Percentiles rank a stretch among this genome's conserved stretches.
These are phyloP conservation scores for Tokudaia tokunoshimensis DNA, from an alignment of 2,797 vertebrate species.

Conservation along the genomic window DNA sequence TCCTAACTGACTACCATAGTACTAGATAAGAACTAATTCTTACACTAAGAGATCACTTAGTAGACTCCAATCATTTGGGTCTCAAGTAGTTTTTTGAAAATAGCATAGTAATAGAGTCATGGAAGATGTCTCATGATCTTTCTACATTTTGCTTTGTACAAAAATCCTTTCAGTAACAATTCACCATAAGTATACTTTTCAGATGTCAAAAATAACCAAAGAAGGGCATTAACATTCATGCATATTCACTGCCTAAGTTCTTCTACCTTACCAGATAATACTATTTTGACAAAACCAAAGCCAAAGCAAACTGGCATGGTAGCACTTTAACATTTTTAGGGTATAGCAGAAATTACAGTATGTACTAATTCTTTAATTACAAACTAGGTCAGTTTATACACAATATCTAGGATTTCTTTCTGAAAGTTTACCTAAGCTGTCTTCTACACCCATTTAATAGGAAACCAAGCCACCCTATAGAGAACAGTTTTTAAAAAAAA, in stretches of 20 bases:
- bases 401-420: constrained; percentile 53
- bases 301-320: constrained; percentile 47
- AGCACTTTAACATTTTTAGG: constrained; percentile 57
- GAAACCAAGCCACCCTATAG: constrained; percentile 48
- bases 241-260: constrained; percentile 44
- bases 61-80: constrained; percentile 46
- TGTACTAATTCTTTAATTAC: constrained; percentile 65
- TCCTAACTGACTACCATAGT: background rate
- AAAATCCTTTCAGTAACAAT: constrained; percentile 56
- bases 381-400: constrained; percentile 65
- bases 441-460: constrained; percentile 18
- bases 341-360: constrained; percentile 71
- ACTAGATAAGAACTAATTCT: constrained; percentile 53
- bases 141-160: background rate
- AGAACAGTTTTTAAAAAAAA: constrained; percentile 24
- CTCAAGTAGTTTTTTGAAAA: constrained; percentile 34
- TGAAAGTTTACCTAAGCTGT: constrained; percentile 63
- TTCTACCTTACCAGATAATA: constrained; percentile 63
- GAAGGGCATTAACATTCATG: constrained; percentile 29
- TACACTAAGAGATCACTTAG: constrained; percentile 46
- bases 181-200: constrained; percentile 58
- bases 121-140: constrained; percentile 18
- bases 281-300: constrained; percentile 39
- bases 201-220: constrained; percentile 57
- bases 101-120: constrained; percentile 51